Conservation (phyloP, 2,888 invertebrate species). For the Cerastoderma edule region DNA sequence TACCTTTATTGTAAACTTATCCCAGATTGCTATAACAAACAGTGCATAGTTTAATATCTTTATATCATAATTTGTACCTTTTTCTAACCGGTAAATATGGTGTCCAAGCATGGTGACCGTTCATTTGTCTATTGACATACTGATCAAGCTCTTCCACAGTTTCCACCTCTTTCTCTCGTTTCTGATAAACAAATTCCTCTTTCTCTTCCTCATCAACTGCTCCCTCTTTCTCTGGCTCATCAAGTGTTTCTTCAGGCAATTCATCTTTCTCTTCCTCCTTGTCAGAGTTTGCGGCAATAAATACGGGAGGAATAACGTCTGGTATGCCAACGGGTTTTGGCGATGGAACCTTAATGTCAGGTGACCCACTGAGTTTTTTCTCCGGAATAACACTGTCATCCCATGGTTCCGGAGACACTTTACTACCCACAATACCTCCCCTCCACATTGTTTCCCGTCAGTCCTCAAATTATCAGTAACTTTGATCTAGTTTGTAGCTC, state of each 20-base stretch:
- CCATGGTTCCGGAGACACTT: constrained; percentile 46
- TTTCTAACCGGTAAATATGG: constrained; percentile 55
- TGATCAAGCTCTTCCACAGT: constrained; percentile 21
- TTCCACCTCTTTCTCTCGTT: constrained; percentile 29
- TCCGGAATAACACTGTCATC: constrained; percentile 28
- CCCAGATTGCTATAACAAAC: neutral
- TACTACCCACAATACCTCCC: constrained; percentile 39
- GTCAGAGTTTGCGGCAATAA: neutral
- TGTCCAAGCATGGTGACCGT: constrained; percentile 42
- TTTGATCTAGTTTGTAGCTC: too few species aligned
- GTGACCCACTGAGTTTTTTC: constrained; percentile 1
- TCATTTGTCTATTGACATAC: constrained; percentile 21
- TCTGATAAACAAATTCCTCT: constrained; percentile 24
- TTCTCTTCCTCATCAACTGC: neutral
- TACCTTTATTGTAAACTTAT: too few species aligned
- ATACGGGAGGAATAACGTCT: constrained; percentile 11
- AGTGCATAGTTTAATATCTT: neutral
- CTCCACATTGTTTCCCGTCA: constrained; percentile 43
- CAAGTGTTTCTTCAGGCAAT: neutral
- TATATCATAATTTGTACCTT: constrained; percentile 48
- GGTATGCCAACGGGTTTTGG: constrained; percentile 23
- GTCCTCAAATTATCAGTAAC: too few species aligned
- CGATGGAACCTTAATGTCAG: constrained; percentile 9
- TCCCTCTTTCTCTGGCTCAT: neutral
- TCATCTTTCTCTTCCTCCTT: neutral